Conservation (phyloP, 2,113 vertebrate species). For the Aplodontia rufa region DNA sequence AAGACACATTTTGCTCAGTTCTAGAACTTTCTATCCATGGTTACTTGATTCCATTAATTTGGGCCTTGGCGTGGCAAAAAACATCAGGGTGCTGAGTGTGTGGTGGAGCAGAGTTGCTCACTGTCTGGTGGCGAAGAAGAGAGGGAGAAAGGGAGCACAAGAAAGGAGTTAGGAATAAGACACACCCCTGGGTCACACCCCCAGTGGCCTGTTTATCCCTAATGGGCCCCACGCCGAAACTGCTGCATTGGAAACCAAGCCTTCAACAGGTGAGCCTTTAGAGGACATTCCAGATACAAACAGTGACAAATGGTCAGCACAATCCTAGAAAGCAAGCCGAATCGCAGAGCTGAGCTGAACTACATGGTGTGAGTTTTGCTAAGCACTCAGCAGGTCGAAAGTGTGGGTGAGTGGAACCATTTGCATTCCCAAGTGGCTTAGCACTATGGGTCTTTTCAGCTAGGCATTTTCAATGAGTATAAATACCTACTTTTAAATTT, state of each 20-base stretch:
- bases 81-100: not conserved
- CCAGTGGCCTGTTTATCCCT: not conserved
- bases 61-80: not conserved
- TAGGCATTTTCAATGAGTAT: not conserved
- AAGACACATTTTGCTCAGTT: not conserved
- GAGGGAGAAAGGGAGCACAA: not conserved
- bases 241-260: too few species aligned
- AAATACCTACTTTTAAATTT: not conserved
- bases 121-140: not conserved
- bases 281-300: not conserved
- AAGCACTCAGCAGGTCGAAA: not conserved
- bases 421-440: not conserved
- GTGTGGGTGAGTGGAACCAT: not conserved
- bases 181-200: not conserved
- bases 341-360: not conserved
- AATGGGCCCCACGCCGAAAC: not conserved
- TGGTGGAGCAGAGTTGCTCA: not conserved
- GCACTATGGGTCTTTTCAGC: not conserved
- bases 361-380: not conserved
- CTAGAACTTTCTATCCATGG: not conserved
- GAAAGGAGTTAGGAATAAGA: not conserved
- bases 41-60: not conserved
- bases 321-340: not conserved
- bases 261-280: not conserved
- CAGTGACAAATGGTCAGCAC: not conserved